Percentiles rank a stretch among this genome's conserved stretches.
Conservation (phyloP, 2,888 invertebrate species). For the Hypolimnas misippus region DNA sequence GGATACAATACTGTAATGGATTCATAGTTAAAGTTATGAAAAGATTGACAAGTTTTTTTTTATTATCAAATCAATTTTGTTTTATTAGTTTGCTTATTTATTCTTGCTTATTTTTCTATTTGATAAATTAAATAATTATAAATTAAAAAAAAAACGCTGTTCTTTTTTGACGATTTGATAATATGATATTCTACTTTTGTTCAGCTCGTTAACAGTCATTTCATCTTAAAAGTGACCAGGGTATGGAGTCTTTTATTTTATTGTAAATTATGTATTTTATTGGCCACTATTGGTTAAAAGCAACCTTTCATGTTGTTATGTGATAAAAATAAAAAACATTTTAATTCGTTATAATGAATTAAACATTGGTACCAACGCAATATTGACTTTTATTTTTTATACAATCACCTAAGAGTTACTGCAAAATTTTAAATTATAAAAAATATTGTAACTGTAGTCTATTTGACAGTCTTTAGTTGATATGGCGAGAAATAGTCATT, state of each 20-base stretch:
- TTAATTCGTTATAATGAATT: constrained; percentile 58
- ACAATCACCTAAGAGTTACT: constrained; percentile 7
- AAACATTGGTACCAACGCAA: constrained; percentile 64
- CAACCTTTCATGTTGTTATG: constrained; percentile 68
- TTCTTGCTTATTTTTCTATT: too few species aligned
- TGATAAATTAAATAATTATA: too few species aligned
- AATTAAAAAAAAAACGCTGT: too few species aligned
- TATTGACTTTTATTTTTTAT: constrained; percentile 46
- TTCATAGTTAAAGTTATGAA: too few species aligned
- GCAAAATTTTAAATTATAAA: neutral
- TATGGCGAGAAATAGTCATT: too few species aligned
- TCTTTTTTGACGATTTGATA: too few species aligned
- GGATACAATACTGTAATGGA: too few species aligned
- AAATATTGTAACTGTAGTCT: neutral
- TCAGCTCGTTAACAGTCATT: neutral
- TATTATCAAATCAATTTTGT: too few species aligned
- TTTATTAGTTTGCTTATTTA: too few species aligned
- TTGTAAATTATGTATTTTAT: constrained; percentile 62
- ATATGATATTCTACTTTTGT: too few species aligned
- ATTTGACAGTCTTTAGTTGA: too few species aligned
- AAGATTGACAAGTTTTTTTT: too few species aligned
- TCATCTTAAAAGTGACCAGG: constrained; percentile 5
- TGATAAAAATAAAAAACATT: constrained; percentile 63
- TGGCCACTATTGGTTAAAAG: constrained; percentile 63
- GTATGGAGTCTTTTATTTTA: constrained; percentile 58